Percentiles rank a stretch among this genome's conserved stretches.
These are phyloP conservation scores for Melanogrammus aeglefinus DNA, from an alignment of 2,797 vertebrate species.

Conservation along the genomic window DNA sequence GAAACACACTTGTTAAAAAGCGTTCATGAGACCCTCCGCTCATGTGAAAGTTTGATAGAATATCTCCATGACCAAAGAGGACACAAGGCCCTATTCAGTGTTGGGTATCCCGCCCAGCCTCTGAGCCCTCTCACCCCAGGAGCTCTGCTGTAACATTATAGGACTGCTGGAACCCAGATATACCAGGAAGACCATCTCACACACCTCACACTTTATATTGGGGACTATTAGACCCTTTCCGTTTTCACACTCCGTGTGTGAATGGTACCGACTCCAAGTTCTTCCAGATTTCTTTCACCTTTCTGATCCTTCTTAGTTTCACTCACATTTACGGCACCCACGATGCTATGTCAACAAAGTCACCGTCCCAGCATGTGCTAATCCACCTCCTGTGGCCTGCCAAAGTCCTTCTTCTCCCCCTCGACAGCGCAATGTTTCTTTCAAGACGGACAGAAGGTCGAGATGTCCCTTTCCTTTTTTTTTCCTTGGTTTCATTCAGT, in stretches of 20 bases:
- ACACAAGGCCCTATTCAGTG: neutral
- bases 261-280: neutral
- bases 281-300: neutral
- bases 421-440: slow-evolving; percentile 32
- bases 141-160: neutral
- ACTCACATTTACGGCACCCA: no score
- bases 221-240: neutral
- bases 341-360: neutral
- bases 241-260: neutral
- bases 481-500: slow-evolving; percentile 54
- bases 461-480: slow-evolving; percentile 52
- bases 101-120: no score
- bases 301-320: neutral
- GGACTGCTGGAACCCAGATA: neutral
- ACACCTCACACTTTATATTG: no score
- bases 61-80: neutral
- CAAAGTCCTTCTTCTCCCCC: slow-evolving; percentile 7
- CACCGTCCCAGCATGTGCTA: slow-evolving; percentile 28
- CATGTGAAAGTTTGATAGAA: neutral
- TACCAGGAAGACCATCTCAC: no score
- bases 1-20: no score
- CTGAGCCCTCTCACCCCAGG: no score
- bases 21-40: no score
- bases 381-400: slow-evolving; percentile 40
- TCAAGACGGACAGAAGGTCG: slow-evolving; percentile 51